Evolutionary conservation across 2,888 invertebrate species (phyloP).

Genomic region (Drosophila niveifrons): DNA sequence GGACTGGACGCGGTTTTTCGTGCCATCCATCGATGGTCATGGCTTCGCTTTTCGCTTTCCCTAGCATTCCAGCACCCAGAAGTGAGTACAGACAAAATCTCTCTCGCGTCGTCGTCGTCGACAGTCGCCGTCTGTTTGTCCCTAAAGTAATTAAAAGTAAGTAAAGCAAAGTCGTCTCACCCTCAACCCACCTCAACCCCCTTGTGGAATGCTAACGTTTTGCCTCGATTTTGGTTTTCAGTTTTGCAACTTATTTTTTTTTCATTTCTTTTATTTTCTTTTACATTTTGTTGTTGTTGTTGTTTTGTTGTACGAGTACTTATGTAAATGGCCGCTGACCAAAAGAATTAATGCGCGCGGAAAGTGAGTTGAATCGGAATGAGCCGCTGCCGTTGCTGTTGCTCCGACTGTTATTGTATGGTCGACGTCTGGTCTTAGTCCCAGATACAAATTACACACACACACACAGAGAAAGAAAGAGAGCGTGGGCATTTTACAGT

Average conservation of each 20-base stretch:
- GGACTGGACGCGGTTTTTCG: slow-evolving; percentile 4
- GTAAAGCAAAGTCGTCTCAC: slow-evolving; percentile 59
- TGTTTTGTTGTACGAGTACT: slow-evolving; percentile 47
- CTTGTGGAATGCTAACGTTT: slow-evolving; percentile 24
- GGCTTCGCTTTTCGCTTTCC: slow-evolving; percentile 9
- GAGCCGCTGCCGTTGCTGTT: slow-evolving; percentile 35
- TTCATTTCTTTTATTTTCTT: slow-evolving; percentile 24
- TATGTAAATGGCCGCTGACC: slow-evolving; percentile 70
- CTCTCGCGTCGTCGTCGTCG: slow-evolving; percentile 12
- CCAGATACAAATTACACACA: neutral
- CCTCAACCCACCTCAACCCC: neutral
- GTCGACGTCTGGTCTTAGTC: slow-evolving; percentile 3
- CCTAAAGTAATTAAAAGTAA: slow-evolving; percentile 82
- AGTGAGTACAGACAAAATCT: slow-evolving; percentile 5
- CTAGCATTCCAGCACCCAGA: neutral
- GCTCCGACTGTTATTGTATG: neutral
- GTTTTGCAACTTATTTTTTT: slow-evolving; percentile 36
- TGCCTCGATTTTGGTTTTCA: slow-evolving; percentile 37
- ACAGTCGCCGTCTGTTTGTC: slow-evolving; percentile 59
- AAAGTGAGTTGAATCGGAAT: slow-evolving; percentile 66
- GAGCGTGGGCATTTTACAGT: slow-evolving; percentile 2
- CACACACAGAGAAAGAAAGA: neutral
- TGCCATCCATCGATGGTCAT: slow-evolving; percentile 58
- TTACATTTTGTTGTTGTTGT: slow-evolving; percentile 25
- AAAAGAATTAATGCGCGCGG: slow-evolving; percentile 70